phyloP scores from a whole-genome alignment of 2,888 invertebrate species.

The Drosophila antonietae region DNA sequence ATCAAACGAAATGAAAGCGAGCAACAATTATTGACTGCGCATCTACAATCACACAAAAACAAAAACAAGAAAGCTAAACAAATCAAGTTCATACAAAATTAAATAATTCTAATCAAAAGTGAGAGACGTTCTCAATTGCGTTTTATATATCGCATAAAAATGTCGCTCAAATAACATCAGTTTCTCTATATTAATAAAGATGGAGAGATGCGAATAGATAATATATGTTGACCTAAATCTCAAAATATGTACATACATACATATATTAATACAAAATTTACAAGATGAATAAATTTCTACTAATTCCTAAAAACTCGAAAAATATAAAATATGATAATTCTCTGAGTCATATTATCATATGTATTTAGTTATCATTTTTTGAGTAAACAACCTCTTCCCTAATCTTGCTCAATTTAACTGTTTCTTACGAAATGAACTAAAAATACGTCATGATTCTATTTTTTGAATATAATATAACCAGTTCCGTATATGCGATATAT shows the following conservation, averaged over 20 bases:
- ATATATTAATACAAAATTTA: background rate
- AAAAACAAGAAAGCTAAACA: slow-evolving; percentile 12
- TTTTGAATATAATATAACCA: background rate
- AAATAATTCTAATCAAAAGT: slow-evolving; percentile 15
- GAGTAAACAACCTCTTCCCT: background rate
- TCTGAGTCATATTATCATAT: slow-evolving; percentile 5
- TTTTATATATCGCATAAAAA: background rate
- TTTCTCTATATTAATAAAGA: background rate
- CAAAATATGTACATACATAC: background rate
- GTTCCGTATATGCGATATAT: background rate
- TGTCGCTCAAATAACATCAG: background rate
- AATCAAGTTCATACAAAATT: slow-evolving; percentile 14
- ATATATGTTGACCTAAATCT: background rate
- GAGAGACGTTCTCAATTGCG: slow-evolving; percentile 6
- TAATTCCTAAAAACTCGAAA: background rate
- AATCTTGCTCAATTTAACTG: background rate
- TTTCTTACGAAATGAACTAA: slow-evolving; percentile 2
- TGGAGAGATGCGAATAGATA: background rate
- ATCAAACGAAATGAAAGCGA: slow-evolving; percentile 35
- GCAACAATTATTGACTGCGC: slow-evolving; percentile 30
- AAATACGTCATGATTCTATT: slow-evolving; percentile 5
- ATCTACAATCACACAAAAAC: background rate
- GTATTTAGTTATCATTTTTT: background rate
- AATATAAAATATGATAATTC: background rate
- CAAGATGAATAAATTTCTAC: background rate